Conservation (phyloP, 2,797 vertebrate species). For the Squalus acanthias region DNA sequence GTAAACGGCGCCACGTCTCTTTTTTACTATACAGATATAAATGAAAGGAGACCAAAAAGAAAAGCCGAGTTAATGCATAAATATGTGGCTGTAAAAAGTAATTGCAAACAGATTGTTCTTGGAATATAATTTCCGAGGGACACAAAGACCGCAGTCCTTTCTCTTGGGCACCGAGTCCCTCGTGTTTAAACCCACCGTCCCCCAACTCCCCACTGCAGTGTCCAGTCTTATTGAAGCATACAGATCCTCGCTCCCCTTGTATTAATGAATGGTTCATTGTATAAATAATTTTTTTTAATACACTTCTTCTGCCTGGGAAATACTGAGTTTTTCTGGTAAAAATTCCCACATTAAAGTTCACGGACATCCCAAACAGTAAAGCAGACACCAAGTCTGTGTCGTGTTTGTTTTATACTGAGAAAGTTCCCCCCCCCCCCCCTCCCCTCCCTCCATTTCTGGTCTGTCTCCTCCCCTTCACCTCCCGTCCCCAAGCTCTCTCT, state of each 20-base stretch:
- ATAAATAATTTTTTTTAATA: no score
- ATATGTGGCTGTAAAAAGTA: not conserved
- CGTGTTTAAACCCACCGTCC: not conserved
- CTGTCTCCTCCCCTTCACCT: not conserved
- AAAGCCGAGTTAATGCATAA: not conserved
- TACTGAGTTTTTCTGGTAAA: not conserved
- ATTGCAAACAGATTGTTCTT: slow-evolving; percentile 24
- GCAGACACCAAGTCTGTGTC: not conserved
- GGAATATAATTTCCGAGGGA: not conserved
- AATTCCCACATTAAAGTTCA: not conserved
- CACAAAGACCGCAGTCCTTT: not conserved
- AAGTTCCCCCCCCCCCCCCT: not conserved
- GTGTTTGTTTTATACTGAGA: not conserved
- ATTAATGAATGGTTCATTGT: slow-evolving; percentile 6
- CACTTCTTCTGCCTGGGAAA: not conserved
- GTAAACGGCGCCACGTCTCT: not conserved
- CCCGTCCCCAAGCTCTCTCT: not conserved
- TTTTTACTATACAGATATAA: no score
- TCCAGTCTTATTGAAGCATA: not conserved
- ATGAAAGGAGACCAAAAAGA: not conserved
- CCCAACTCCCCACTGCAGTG: not conserved
- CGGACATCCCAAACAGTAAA: not conserved
- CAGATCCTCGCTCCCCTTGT: not conserved
- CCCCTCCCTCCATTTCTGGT: no score
- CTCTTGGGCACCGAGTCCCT: not conserved